Conservation (phyloP, 2,797 vertebrate species). For the Allobates femoralis region DNA sequence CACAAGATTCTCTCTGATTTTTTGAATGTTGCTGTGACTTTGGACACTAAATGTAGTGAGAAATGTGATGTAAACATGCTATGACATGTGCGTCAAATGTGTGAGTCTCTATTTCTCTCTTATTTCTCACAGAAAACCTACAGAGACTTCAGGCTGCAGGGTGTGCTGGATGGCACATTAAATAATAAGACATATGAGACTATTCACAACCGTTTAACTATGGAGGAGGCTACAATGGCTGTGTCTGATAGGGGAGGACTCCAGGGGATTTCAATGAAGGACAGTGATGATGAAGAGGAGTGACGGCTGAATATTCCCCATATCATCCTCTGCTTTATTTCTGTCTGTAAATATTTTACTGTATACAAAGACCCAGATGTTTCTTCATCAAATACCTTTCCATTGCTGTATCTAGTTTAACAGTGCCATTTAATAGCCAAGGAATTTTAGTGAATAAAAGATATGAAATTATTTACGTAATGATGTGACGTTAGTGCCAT, state of each 20-base stretch:
- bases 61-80: constrained; percentile 13
- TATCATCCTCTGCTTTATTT: constrained; percentile 8
- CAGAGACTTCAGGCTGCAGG: constrained; percentile 93
- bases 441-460: neutral
- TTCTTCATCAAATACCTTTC: constrained; percentile 10
- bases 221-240: constrained; percentile 90
- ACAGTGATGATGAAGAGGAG: constrained; percentile 94
- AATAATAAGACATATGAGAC: constrained; percentile 93
- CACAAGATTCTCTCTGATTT: neutral
- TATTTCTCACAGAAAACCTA: constrained; percentile 87
- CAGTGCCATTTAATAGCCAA: constrained; percentile 6
- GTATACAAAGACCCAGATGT: constrained; percentile 37
- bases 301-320: constrained; percentile 67
- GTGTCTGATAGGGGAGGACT: constrained; percentile 86
- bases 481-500: constrained; percentile 4
- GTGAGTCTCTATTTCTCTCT: constrained; percentile 33
- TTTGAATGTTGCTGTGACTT: neutral
- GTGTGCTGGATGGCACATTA: constrained; percentile 87
- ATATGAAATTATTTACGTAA: neutral
- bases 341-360: constrained; percentile 58
- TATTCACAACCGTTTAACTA: constrained; percentile 86
- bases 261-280: constrained; percentile 94
- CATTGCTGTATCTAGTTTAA: neutral
- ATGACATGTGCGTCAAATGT: constrained; percentile 23
- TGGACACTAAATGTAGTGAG: neutral